Conservation (phyloP, 2,113 vertebrate genomes). For the Psilopsiagon aurifrons region DNA sequence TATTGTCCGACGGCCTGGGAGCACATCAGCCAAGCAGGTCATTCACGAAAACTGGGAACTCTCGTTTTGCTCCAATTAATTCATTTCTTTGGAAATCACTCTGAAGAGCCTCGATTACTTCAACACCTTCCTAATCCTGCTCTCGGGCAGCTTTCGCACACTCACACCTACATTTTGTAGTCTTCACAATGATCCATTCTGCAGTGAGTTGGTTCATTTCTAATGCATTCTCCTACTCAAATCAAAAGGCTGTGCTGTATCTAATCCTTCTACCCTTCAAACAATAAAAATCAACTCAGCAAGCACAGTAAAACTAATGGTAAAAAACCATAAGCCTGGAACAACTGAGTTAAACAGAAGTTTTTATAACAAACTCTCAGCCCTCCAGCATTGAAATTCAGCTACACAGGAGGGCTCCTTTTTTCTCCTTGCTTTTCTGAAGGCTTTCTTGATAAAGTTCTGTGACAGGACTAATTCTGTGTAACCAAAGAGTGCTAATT, state of each 20-base stretch:
- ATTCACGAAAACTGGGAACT: not conserved
- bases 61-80: constrained; percentile 47
- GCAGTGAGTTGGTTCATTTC: constrained; percentile 4
- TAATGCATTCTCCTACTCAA: constrained; percentile 44
- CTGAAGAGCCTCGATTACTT: constrained; percentile 42
- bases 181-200: constrained; percentile 36
- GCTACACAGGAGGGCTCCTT: constrained; percentile 17
- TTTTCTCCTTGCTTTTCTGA: not conserved
- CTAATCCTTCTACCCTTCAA: constrained; percentile 37
- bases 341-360: constrained; percentile 40
- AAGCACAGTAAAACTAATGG: constrained; percentile 13
- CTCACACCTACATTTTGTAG: constrained; percentile 49
- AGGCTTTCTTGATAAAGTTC: constrained; percentile 16
- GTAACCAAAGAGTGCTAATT: constrained; percentile 23
- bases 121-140: constrained; percentile 39
- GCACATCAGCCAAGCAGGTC: not conserved
- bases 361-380: constrained; percentile 32
- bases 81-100: constrained; percentile 38
- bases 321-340: not conserved
- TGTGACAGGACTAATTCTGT: constrained; percentile 41
- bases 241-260: constrained; percentile 41
- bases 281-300: constrained; percentile 47
- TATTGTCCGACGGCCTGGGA: not conserved
- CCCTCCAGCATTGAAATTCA: constrained; percentile 14
- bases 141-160: not conserved